Evolutionary conservation across 2,888 invertebrate genomes (phyloP).

Genomic region (Orchesella flavescens): DNA sequence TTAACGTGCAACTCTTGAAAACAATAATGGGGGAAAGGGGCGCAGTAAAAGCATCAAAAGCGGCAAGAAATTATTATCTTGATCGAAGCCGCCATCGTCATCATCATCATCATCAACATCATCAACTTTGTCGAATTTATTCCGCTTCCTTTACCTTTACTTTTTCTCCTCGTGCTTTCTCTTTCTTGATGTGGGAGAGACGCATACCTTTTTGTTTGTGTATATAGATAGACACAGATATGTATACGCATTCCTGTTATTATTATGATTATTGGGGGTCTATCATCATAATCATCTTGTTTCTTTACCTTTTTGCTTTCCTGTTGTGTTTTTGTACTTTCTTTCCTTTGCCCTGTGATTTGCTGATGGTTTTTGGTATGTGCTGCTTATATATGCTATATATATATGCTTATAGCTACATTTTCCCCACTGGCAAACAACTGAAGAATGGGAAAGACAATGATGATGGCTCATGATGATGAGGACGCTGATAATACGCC

Average conservation of each 20-base stretch:
- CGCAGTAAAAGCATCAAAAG: neutral
- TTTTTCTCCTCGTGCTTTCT: neutral
- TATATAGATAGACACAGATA: too few relatives aligned
- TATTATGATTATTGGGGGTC: slow-evolving; percentile 19
- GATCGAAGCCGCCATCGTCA: neutral
- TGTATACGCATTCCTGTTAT: neutral
- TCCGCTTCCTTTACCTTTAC: slow-evolving; percentile 2
- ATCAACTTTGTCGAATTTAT: slow-evolving; percentile 1
- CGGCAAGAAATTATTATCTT: slow-evolving; percentile 37
- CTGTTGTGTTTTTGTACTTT: neutral
- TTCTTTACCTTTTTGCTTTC: neutral
- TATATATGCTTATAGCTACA: neutral
- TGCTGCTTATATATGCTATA: too few relatives aligned
- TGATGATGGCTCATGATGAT: too few relatives aligned
- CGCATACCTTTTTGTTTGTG: neutral
- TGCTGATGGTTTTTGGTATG: too few relatives aligned
- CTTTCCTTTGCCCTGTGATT: neutral
- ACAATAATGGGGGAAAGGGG: neutral
- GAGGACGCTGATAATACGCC: too few relatives aligned
- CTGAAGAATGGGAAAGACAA: too few relatives aligned
- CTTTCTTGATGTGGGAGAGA: neutral
- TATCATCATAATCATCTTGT: slow-evolving; percentile 14
- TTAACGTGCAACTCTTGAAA: too few relatives aligned
- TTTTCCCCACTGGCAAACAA: too few relatives aligned
- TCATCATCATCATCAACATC: neutral